Evolutionary conservation across 2,888 invertebrate species (phyloP).

Genomic region (Patella caerulea): DNA sequence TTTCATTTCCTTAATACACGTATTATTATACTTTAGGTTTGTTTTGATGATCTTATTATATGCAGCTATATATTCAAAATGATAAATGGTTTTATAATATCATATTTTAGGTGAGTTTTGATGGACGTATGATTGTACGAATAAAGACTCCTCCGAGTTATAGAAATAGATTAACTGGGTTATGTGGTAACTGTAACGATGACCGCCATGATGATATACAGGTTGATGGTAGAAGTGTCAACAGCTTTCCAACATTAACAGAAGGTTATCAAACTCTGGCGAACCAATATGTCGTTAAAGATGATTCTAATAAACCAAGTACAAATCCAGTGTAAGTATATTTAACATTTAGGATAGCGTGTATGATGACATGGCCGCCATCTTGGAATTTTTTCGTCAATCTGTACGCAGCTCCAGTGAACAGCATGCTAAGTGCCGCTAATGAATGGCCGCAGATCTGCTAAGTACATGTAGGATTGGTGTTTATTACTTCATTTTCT

Average conservation of each 20-base stretch:
- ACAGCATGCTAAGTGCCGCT: too few relatives aligned
- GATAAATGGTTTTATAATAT: too few relatives aligned
- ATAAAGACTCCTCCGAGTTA: slow-evolving; percentile 17
- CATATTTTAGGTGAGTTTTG: slow-evolving; percentile 14
- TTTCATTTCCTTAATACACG: too few relatives aligned
- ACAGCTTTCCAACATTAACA: slow-evolving; percentile 15
- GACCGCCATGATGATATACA: slow-evolving; percentile 24
- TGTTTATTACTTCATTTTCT: too few relatives aligned
- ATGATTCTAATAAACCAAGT: slow-evolving; percentile 33
- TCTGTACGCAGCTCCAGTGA: too few relatives aligned
- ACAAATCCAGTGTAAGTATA: slow-evolving; percentile 25
- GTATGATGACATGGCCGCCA: slow-evolving; percentile 39
- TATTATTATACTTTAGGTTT: too few relatives aligned
- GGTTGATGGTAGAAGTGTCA: slow-evolving; percentile 20
- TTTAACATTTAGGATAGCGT: slow-evolving; percentile 43
- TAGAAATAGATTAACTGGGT: slow-evolving; percentile 24
- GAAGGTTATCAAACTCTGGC: slow-evolving; percentile 27
- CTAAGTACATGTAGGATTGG: too few relatives aligned
- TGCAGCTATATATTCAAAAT: too few relatives aligned
- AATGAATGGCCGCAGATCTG: too few relatives aligned
- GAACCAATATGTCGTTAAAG: slow-evolving; percentile 23
- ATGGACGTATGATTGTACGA: slow-evolving; percentile 24
- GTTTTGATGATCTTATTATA: too few relatives aligned
- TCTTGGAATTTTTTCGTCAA: slow-evolving; percentile 26
- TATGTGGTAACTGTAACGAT: slow-evolving; percentile 35